phyloP scores from a whole-genome alignment of 1,140 invertebrate species.

The Samia ricini region DNA sequence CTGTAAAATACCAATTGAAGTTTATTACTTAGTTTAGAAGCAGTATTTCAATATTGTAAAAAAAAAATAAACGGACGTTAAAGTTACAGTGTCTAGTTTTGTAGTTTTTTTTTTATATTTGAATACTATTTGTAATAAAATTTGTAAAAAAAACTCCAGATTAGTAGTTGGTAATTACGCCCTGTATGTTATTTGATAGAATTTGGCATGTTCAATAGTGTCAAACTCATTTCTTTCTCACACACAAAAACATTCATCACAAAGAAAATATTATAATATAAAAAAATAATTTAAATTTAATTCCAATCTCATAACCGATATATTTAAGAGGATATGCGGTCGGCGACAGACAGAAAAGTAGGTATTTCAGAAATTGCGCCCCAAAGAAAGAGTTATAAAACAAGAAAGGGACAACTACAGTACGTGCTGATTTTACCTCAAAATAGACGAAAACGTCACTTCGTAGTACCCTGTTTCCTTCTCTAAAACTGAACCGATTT shows the following conservation, averaged over 20 bases:
- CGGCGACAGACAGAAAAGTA: too few species aligned
- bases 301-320: too few species aligned
- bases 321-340: too few species aligned
- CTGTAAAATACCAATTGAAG: constrained; percentile 48
- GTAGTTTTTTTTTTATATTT: constrained; percentile 53
- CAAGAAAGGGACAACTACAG: too few species aligned
- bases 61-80: constrained; percentile 20
- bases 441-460: too few species aligned
- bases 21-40: constrained; percentile 53
- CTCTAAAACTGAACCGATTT: too few species aligned
- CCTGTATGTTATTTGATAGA: background rate
- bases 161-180: background rate
- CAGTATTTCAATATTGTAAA: constrained; percentile 69
- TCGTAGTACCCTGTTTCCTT: too few species aligned
- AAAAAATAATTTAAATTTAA: too few species aligned
- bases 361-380: too few species aligned
- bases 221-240: background rate
- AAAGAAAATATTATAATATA: background rate
- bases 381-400: too few species aligned
- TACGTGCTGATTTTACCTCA: too few species aligned
- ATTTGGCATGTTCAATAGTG: background rate
- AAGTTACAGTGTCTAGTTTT: constrained; percentile 62
- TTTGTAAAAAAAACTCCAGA: constrained; percentile 18
- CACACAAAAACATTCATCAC: background rate
- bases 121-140: constrained; percentile 51